phyloP scores from a whole-genome alignment of 2,797 vertebrate genomes.

The Sarcoramphus papa region DNA sequence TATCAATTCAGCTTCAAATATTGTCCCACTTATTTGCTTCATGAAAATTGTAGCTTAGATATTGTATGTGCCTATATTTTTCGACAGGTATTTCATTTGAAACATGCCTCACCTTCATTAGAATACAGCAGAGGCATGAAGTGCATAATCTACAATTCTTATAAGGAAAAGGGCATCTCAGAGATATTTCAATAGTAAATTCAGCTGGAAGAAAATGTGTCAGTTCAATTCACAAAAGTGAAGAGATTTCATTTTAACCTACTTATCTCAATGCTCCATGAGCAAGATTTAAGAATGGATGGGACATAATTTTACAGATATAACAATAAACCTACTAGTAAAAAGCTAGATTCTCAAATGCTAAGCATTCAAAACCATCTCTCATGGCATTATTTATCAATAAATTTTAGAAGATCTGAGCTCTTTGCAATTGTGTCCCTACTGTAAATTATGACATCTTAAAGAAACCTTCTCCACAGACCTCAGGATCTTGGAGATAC shows the following conservation, averaged over 20 bases:
- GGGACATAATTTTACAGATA: background rate
- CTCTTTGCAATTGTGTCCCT: background rate
- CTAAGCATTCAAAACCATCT: background rate
- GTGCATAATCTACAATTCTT: slow-evolving; percentile 26
- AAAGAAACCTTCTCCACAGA: background rate
- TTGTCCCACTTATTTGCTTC: background rate
- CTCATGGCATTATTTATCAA: background rate
- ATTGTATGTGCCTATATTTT: background rate
- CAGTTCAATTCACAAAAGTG: slow-evolving; percentile 16
- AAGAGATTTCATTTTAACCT: slow-evolving; percentile 26
- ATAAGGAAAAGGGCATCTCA: slow-evolving; percentile 25
- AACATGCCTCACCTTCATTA: background rate
- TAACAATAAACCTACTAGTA: background rate
- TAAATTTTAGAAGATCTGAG: background rate
- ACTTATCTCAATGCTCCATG: background rate
- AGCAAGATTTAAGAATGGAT: background rate
- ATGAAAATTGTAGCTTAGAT: background rate
- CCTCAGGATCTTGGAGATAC: background rate
- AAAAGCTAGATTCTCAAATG: background rate
- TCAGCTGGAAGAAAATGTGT: slow-evolving; percentile 17
- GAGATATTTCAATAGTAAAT: slow-evolving; percentile 7
- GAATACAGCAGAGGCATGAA: background rate
- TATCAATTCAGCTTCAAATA: background rate
- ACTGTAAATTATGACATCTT: background rate
- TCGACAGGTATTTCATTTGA: background rate